Evolutionary conservation across 2,797 vertebrate genomes (phyloP).

Genomic region (Petrocephalus sullivani): DNA sequence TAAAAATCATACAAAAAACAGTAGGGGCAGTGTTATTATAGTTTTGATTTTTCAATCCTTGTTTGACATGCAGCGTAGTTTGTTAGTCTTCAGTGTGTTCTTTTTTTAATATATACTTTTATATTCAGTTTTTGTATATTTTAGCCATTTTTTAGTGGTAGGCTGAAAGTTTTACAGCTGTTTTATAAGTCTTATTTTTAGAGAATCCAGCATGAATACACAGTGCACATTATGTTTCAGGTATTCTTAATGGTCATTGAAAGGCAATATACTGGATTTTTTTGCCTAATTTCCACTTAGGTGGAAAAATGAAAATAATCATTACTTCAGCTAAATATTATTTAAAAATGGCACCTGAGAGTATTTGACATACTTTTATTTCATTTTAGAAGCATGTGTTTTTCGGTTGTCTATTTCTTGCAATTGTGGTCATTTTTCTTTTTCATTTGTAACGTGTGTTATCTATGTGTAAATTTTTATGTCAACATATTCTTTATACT

Average conservation of each 20-base stretch:
- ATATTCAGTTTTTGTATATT: neutral
- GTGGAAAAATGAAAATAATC: neutral
- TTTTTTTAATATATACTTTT: neutral
- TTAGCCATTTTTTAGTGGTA: neutral
- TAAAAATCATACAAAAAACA: neutral
- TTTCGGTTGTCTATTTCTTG: neutral
- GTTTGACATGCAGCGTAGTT: neutral
- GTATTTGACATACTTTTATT: neutral
- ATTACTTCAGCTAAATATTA: neutral
- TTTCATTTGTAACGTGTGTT: no score
- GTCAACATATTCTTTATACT: no score
- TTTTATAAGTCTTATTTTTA: neutral
- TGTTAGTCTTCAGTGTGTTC: neutral
- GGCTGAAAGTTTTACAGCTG: neutral
- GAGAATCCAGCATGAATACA: neutral
- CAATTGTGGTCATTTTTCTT: no score
- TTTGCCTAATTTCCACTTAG: neutral
- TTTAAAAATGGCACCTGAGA: neutral
- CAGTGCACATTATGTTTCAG: neutral
- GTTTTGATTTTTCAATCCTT: neutral
- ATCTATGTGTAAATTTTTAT: no score
- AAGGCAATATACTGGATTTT: neutral
- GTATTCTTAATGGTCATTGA: neutral
- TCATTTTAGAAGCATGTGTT: neutral
- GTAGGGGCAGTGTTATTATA: neutral